A percentile compares a stretch with the other conserved stretches of the same genome.
These are phyloP conservation scores for Stichodactyla mertensii DNA, from an alignment of 64 coral and sea anemone species.

Conservation along the genomic window DNA sequence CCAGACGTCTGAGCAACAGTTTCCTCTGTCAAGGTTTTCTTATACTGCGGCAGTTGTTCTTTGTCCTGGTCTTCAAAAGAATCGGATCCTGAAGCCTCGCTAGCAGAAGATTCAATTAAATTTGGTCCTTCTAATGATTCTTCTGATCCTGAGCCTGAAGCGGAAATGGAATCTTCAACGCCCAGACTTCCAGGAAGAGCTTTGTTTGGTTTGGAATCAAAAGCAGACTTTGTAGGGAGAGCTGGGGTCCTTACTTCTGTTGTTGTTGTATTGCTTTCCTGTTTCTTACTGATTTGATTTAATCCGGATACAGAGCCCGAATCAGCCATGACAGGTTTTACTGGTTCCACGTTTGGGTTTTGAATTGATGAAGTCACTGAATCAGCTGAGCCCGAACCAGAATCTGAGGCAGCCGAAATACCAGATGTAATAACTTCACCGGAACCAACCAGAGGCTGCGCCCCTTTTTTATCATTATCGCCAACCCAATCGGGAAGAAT, in stretches of 20 bases:
- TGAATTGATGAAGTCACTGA: constrained; percentile 19
- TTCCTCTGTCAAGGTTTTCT: constrained; percentile 6
- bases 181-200: constrained; percentile 66
- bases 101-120: neutral
- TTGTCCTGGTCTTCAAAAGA: constrained; percentile 6
- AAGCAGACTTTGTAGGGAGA: neutral
- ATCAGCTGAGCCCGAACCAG: constrained; percentile 30
- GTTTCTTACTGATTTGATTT: neutral
- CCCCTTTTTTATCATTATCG: neutral
- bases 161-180: constrained; percentile 55
- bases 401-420: neutral
- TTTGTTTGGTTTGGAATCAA: neutral
- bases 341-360: constrained; percentile 28
- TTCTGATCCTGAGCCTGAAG: constrained; percentile 66
- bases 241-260: neutral
- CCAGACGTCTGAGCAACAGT: constrained; percentile 2
- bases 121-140: neutral
- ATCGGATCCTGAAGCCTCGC: neutral
- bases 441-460: constrained; percentile 36
- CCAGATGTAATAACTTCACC: constrained; percentile 36
- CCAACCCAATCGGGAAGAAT: constrained; percentile 51
- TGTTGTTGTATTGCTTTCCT: neutral
- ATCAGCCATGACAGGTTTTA: neutral
- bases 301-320: neutral
- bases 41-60: constrained; percentile 1